phyloP scores from a whole-genome alignment of 2,113 vertebrate genomes.

The Dicaeum eximium region DNA sequence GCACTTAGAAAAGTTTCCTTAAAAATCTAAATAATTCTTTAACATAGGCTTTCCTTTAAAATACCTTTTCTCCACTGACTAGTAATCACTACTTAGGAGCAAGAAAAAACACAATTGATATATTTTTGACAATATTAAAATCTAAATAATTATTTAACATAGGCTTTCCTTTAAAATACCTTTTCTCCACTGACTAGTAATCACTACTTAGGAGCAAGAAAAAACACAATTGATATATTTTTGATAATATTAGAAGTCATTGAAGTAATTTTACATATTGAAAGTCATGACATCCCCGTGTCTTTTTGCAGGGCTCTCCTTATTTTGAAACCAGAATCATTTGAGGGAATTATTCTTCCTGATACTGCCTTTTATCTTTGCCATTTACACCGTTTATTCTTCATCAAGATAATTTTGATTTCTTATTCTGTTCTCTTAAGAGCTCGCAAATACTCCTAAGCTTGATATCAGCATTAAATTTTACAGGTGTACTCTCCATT shows the following conservation, averaged over 20 bases:
- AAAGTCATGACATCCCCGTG: background rate
- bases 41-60: background rate
- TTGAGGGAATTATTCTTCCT: background rate
- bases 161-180: background rate
- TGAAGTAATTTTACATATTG: background rate
- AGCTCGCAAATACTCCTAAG: background rate
- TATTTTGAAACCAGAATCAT: background rate
- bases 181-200: rapidly evolving
- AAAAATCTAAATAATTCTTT: background rate
- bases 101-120: background rate
- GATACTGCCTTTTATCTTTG: background rate
- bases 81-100: background rate
- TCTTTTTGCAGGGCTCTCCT: background rate
- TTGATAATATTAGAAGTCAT: background rate
- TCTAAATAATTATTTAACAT: background rate
- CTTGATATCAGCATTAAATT: background rate
- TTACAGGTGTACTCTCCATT: background rate
- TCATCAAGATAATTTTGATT: background rate
- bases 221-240: background rate
- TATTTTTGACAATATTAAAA: background rate
- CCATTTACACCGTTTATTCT: background rate
- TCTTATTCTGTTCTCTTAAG: background rate
- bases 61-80: rapidly evolving
- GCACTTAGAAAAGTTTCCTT: background rate
- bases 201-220: background rate